Evolutionary conservation across 2,888 invertebrate genomes (phyloP).

Genomic region (Stenchaetothrips biformis): DNA sequence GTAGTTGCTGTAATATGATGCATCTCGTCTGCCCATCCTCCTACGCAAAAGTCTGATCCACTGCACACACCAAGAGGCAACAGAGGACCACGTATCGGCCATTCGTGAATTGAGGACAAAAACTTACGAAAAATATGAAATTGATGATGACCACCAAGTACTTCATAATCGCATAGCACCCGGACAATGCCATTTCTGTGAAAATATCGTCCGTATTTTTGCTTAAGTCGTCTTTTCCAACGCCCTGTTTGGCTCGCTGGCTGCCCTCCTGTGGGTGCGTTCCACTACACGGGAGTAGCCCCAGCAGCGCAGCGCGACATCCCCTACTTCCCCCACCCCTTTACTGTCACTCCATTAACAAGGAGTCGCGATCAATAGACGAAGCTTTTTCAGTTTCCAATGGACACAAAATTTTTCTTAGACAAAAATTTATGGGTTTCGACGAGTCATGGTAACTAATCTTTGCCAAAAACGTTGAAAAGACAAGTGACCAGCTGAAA

Average conservation of each 20-base stretch:
- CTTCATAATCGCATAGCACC: slow-evolving; percentile 66
- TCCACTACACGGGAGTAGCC: background rate
- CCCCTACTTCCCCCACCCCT: background rate
- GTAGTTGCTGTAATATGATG: background rate
- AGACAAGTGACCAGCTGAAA: background rate
- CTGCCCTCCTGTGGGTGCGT: background rate
- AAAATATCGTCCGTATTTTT: background rate
- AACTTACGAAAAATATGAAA: slow-evolving; percentile 68
- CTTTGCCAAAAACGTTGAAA: too few species aligned
- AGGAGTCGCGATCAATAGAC: too few species aligned
- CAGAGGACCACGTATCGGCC: background rate
- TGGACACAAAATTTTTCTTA: too few species aligned
- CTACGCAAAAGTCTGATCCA: background rate
- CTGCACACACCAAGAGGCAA: background rate
- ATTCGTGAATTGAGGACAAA: background rate
- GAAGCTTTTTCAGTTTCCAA: too few species aligned
- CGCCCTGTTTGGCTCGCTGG: background rate
- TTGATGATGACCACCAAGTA: slow-evolving; percentile 67
- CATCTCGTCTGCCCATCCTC: background rate
- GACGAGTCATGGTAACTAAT: too few species aligned
- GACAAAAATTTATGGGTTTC: too few species aligned
- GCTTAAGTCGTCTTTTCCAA: background rate
- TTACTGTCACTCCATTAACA: too few species aligned
- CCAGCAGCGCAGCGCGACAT: background rate
- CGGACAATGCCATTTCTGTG: slow-evolving; percentile 58